phyloP scores from a whole-genome alignment of 2,888 invertebrate genomes.

The Drosophila suboccidentalis region DNA sequence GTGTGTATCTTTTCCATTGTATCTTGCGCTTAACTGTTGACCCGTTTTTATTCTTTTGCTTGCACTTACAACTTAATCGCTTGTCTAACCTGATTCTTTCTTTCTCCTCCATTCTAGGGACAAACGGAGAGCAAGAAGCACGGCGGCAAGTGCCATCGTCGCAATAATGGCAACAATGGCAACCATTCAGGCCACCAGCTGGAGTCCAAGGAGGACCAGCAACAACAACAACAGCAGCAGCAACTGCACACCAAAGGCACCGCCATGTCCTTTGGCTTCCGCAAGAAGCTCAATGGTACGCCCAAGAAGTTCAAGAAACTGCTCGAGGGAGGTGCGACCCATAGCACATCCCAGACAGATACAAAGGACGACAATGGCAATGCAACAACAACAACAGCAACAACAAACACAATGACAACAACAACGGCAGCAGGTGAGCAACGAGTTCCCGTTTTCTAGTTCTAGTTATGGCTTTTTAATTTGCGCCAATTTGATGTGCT shows the following conservation, averaged over 20 bases:
- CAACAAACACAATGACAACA: neutral
- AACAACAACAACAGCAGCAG: constrained; percentile 34
- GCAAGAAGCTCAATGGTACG: constrained; percentile 88
- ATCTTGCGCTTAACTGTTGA: constrained; percentile 56
- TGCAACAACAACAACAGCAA: constrained; percentile 44
- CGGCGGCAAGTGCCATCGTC: constrained; percentile 59
- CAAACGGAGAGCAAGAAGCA: constrained; percentile 86
- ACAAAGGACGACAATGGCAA: constrained; percentile 85
- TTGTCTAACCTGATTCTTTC: constrained; percentile 12
- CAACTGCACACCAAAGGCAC: constrained; percentile 87
- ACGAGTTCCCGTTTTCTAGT: neutral
- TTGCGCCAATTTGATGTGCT: constrained; percentile 50
- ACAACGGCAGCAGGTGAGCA: constrained; percentile 70
- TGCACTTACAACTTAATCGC: constrained; percentile 22
- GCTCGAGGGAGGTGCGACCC: constrained; percentile 57
- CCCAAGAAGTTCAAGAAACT: constrained; percentile 84
- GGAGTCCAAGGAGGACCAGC: constrained; percentile 36
- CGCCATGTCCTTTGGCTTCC: constrained; percentile 94
- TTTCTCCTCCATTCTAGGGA: constrained; percentile 72
- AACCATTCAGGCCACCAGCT: constrained; percentile 30
- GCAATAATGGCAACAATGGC: constrained; percentile 67
- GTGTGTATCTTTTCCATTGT: constrained; percentile 12
- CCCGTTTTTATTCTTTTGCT: constrained; percentile 42
- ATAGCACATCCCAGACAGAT: constrained; percentile 33
- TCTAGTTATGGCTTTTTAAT: constrained; percentile 59